Percentiles rank a stretch among this genome's conserved stretches.
phyloP scores from a whole-genome alignment of 2,113 vertebrate genomes.

The Macrotis lagotis region DNA sequence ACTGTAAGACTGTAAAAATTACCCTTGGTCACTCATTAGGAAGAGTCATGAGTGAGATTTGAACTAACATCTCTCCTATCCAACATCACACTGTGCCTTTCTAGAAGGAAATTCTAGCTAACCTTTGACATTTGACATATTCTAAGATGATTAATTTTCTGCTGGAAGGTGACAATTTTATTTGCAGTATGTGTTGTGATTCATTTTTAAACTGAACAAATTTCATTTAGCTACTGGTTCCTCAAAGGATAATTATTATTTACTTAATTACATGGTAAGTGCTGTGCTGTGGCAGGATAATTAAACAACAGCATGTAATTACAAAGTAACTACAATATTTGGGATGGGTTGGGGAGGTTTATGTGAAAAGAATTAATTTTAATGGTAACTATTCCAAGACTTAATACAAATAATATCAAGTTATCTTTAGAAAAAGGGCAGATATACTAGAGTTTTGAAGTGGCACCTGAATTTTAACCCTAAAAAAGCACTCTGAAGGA shows the following conservation, averaged over 20 bases:
- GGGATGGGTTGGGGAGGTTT: background rate
- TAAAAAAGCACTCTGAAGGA: conserved; percentile 35
- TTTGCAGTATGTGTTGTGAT: conserved; percentile 52
- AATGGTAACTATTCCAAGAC: conserved; percentile 43
- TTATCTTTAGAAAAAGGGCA: conserved; percentile 46
- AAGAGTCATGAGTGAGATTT: background rate
- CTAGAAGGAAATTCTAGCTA: background rate
- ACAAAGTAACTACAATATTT: conserved; percentile 50
- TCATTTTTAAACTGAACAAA: conserved; percentile 56
- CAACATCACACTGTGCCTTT: background rate
- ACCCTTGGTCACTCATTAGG: background rate
- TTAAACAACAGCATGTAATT: conserved; percentile 75
- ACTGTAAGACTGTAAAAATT: too few relatives aligned
- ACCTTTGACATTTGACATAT: background rate
- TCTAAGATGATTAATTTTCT: conserved; percentile 33
- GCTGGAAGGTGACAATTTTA: background rate
- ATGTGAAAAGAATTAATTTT: conserved; percentile 57
- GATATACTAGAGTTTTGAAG: conserved; percentile 49
- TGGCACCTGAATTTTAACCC: conserved; percentile 30
- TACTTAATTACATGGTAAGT: conserved; percentile 81
- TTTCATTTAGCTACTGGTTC: conserved; percentile 73
- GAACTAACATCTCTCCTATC: background rate
- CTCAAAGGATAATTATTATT: conserved; percentile 78
- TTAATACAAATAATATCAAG: background rate
- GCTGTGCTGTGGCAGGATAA: conserved; percentile 73